These are phyloP conservation scores for Poecilia wingei DNA, from an alignment of 2,797 vertebrate genomes.

Conservation along the genomic window DNA sequence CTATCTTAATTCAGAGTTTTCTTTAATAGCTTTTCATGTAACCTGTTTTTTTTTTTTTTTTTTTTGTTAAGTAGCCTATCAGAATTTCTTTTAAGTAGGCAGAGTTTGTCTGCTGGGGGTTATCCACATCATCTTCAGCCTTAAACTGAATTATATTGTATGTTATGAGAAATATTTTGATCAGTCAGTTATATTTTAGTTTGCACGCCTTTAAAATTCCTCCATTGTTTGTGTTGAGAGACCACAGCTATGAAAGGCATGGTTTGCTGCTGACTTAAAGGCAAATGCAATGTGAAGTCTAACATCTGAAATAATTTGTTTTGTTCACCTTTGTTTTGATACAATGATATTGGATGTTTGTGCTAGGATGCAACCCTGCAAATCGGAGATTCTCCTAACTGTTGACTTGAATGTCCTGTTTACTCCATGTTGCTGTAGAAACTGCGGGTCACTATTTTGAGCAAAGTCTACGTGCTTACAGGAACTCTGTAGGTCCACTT, in stretches of 20 bases:
- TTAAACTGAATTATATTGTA: background rate
- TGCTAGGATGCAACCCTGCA: background rate
- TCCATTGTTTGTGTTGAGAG: background rate
- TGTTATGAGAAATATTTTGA: background rate
- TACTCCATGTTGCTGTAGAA: slow-evolving; percentile 51
- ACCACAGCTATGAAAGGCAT: background rate
- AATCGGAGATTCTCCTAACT: background rate
- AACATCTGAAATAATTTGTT: slow-evolving; percentile 11
- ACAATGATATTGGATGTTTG: background rate
- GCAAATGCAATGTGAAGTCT: background rate
- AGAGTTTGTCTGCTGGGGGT: background rate
- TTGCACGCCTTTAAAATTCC: background rate
- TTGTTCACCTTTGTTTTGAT: background rate
- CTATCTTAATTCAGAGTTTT: background rate
- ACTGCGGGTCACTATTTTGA: slow-evolving; percentile 76
- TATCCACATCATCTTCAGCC: background rate
- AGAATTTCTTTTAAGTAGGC: background rate
- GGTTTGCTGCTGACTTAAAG: background rate
- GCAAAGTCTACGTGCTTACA: slow-evolving; percentile 74
- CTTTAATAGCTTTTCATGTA: background rate
- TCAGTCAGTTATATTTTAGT: background rate
- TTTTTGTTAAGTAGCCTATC: background rate
- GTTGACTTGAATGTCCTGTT: background rate
- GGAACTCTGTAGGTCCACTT: slow-evolving; percentile 53
- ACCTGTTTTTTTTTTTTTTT: background rate